Conservation (phyloP, 2,113 vertebrate species). For the Pollimyrus isidori region DNA sequence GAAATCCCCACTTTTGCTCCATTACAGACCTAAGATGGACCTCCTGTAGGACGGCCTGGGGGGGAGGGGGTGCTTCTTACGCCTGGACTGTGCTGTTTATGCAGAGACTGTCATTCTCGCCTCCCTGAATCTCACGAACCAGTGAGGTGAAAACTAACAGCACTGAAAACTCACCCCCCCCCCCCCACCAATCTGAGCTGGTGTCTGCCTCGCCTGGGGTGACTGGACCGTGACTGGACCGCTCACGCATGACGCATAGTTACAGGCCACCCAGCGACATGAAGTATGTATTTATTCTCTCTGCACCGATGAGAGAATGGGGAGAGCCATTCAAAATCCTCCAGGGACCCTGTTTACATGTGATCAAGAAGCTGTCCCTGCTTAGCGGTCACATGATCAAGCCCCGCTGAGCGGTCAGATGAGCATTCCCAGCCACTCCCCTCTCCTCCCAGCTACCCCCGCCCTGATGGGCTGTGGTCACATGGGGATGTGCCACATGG, state of each 20-base stretch:
- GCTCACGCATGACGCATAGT: conserved; percentile 25
- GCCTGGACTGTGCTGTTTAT: conserved; percentile 67
- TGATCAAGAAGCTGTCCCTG: conserved; percentile 41
- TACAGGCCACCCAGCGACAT: not conserved
- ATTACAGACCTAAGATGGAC: conserved; percentile 99
- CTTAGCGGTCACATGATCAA: conserved; percentile 53
- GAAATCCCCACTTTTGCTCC: conserved; percentile 97
- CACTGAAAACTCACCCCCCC: conserved; percentile 38
- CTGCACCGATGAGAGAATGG: conserved; percentile 70
- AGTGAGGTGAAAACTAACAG: conserved; percentile 39
- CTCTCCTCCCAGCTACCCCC: no score
- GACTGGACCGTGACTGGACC: conserved; percentile 56
- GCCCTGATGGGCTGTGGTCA: no score
- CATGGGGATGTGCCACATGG: no score
- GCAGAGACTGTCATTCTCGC: conserved; percentile 79
- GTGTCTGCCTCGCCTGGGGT: not conserved
- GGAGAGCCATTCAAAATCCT: conserved; percentile 65
- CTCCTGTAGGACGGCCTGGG: conserved; percentile 73
- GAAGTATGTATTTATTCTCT: conserved; percentile 85
- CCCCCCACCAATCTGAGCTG: conserved; percentile 25
- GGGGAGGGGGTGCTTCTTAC: conserved; percentile 45
- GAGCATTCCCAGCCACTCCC: conserved; percentile 27
- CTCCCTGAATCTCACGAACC: conserved; percentile 42
- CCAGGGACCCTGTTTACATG: conserved; percentile 80
- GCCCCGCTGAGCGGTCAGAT: conserved; percentile 30